Percentiles rank a stretch among this genome's conserved stretches.
Evolutionary conservation across 2,888 invertebrate genomes (phyloP).

Genomic region (Machimus rusticus): DNA sequence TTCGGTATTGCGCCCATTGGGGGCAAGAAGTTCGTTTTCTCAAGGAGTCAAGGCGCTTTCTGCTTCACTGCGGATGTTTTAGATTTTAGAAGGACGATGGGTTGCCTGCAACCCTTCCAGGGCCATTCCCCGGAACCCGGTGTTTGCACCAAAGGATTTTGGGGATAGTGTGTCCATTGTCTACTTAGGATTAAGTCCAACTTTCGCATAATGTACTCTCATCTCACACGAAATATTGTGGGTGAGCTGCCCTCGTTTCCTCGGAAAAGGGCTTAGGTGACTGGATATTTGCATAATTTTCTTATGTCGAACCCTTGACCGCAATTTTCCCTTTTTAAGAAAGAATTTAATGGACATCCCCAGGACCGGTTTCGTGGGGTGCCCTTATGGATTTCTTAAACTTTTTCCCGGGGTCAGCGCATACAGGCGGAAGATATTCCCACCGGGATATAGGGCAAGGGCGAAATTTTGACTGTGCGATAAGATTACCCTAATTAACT

Average conservation of each 20-base stretch:
- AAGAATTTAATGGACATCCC: not conserved
- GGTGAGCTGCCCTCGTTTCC: not conserved
- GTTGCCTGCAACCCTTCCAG: not conserved
- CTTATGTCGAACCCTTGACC: slow-evolving; percentile 37
- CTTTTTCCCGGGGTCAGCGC: not conserved
- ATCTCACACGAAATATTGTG: not conserved
- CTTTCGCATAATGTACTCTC: not conserved
- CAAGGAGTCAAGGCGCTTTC: slow-evolving; percentile 6
- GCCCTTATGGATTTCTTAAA: not conserved
- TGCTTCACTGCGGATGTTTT: not conserved
- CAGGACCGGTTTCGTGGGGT: not conserved
- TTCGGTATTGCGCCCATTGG: not conserved
- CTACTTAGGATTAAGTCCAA: slow-evolving; percentile 33
- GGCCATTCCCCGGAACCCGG: not conserved
- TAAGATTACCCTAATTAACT: slow-evolving; percentile 45
- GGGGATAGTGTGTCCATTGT: not conserved
- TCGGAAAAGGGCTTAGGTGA: not conserved
- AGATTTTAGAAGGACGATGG: not conserved
- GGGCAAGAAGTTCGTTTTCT: not conserved
- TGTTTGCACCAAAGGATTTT: not conserved
- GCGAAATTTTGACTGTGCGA: slow-evolving; percentile 26
- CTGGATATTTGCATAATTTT: slow-evolving; percentile 44
- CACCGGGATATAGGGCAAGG: not conserved
- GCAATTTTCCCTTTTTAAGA: slow-evolving; percentile 15
- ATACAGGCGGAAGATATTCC: not conserved